Percentiles rank a stretch among this genome's conserved stretches.
Evolutionary conservation across 2,888 invertebrate species (phyloP).

Genomic region (Nebria salina): DNA sequence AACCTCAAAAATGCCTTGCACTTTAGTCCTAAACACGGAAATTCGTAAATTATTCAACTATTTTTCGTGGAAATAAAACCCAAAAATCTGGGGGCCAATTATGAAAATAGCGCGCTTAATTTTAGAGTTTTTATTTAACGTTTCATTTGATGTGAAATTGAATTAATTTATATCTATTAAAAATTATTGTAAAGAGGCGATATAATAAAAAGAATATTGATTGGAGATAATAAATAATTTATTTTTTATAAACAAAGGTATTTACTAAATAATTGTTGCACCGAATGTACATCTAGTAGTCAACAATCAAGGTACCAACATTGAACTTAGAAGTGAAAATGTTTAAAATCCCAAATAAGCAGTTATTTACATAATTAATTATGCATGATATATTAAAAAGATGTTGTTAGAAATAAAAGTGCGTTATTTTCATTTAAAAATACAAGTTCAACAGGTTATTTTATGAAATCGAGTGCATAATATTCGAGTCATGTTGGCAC

Average conservation of each 20-base stretch:
- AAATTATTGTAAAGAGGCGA: no score
- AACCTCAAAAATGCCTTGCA: no score
- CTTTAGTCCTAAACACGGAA: background rate
- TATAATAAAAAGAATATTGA: no score
- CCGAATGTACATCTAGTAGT: conserved; percentile 38
- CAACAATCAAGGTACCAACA: conserved; percentile 35
- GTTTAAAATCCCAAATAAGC: background rate
- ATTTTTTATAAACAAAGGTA: background rate
- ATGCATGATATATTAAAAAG: background rate
- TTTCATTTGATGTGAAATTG: no score
- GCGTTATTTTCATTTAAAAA: background rate
- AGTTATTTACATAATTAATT: background rate
- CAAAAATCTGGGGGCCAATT: no score
- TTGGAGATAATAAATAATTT: background rate
- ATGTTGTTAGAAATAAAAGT: background rate
- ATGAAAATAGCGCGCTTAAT: no score
- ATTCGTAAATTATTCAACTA: background rate
- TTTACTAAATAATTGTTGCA: conserved; percentile 22
- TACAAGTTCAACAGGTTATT: background rate
- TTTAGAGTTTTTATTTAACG: no score
- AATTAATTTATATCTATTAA: no score
- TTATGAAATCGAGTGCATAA: background rate
- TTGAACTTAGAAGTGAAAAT: background rate
- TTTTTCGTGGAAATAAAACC: background rate
- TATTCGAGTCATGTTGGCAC: conserved; percentile 54